A percentile compares a stretch with the other conserved stretches of the same genome.
Conservation (phyloP, 2,797 vertebrate species). For the Peromyscus nudipes region DNA sequence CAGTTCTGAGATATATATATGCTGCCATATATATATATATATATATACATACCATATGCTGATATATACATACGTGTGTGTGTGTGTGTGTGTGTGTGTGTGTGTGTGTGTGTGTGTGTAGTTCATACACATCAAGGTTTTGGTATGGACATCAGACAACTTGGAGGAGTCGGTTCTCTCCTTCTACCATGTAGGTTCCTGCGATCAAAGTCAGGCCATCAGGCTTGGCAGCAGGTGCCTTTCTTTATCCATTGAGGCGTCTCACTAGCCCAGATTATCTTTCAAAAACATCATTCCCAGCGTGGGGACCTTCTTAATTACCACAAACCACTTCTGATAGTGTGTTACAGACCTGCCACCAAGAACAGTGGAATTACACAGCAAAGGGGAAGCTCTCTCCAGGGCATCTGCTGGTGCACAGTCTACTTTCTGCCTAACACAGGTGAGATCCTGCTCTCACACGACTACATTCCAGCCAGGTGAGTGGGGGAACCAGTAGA, state of each 20-base stretch:
- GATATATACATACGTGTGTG: too few species aligned
- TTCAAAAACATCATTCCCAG: not conserved
- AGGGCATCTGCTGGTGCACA: not conserved
- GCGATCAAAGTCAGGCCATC: not conserved
- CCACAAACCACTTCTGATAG: not conserved
- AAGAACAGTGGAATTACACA: not conserved
- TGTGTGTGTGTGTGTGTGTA: too few species aligned
- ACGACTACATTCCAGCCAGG: not conserved
- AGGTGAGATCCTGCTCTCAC: not conserved
- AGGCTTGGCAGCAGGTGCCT: not conserved
- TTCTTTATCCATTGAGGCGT: not conserved
- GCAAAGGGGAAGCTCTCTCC: not conserved
- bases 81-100: too few species aligned
- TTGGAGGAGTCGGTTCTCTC: not conserved
- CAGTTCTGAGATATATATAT: not conserved
- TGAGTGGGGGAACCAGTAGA: not conserved
- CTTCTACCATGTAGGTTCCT: not conserved
- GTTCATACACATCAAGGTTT: not conserved
- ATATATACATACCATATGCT: too few species aligned
- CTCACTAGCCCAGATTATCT: not conserved
- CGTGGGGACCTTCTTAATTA: not conserved
- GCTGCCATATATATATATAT: too few species aligned
- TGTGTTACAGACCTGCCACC: not conserved
- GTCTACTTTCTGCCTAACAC: not conserved
- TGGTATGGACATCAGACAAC: not conserved